Evolutionary conservation across 2,888 invertebrate genomes (phyloP).

Genomic region (Sylvicola cinctus): DNA sequence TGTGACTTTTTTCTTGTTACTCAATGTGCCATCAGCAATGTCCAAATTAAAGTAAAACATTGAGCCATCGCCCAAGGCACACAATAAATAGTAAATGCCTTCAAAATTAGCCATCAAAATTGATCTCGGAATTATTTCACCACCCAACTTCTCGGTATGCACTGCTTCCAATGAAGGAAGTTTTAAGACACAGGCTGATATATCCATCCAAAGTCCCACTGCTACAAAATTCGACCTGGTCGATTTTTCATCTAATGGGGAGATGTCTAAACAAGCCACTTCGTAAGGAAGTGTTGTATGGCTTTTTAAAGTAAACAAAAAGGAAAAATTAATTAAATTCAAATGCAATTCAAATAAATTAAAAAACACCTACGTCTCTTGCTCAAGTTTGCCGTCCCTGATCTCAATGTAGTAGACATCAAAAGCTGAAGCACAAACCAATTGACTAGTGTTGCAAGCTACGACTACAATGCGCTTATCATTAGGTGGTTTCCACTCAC

Average conservation of each 20-base stretch:
- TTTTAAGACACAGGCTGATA: conserved; percentile 69
- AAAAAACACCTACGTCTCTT: conserved; percentile 29
- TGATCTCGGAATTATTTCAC: conserved; percentile 93
- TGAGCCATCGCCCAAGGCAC: conserved; percentile 93
- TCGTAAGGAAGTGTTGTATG: conserved; percentile 71
- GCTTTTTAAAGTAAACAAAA: too few species aligned
- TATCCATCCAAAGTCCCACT: conserved; percentile 94
- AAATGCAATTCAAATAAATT: background rate
- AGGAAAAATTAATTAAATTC: conserved; percentile 9
- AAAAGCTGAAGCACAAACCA: conserved; percentile 72
- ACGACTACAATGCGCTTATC: conserved; percentile 73
- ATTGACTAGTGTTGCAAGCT: conserved; percentile 54
- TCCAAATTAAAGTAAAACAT: conserved; percentile 89
- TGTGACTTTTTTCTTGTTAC: conserved; percentile 87
- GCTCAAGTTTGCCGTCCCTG: conserved; percentile 36
- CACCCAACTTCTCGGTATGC: conserved; percentile 72
- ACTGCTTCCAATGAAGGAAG: conserved; percentile 63
- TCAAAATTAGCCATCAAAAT: conserved; percentile 89
- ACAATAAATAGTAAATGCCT: conserved; percentile 68
- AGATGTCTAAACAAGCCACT: conserved; percentile 89
- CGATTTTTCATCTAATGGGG: conserved; percentile 45
- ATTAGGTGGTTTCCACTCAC: conserved; percentile 50
- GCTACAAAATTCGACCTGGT: conserved; percentile 55
- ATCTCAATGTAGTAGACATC: conserved; percentile 69
- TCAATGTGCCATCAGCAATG: conserved; percentile 46